These are phyloP conservation scores for Notolabrus celidotus DNA, from an alignment of 2,797 vertebrate species.

Conservation along the genomic window DNA sequence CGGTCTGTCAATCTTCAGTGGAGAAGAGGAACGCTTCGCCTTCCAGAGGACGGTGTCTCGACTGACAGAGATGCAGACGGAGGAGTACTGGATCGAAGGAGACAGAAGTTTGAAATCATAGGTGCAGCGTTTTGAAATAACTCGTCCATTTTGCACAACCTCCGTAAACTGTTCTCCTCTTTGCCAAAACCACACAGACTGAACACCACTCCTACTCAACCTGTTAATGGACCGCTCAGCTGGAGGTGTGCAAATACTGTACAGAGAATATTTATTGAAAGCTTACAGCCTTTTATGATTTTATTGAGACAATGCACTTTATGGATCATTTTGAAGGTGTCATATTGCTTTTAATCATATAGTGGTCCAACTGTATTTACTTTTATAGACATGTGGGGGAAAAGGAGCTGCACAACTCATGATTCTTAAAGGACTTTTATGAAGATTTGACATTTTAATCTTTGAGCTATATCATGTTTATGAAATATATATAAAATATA, in stretches of 20 bases:
- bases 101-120: constrained; percentile 84
- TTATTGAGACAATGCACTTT: constrained; percentile 77
- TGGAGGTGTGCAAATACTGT: constrained; percentile 24
- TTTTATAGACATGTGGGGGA: constrained; percentile 16
- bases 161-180: constrained; percentile 13
- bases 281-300: constrained; percentile 54
- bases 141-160: neutral
- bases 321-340: constrained; percentile 38
- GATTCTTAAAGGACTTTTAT: constrained; percentile 16
- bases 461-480: constrained; percentile 11
- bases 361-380: constrained; percentile 36
- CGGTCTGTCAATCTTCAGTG: constrained; percentile 94
- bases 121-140: constrained; percentile 32
- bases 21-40: constrained; percentile 95
- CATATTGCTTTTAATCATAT: constrained; percentile 40
- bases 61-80: constrained; percentile 98
- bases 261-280: constrained; percentile 70
- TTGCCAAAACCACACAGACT: constrained; percentile 41
- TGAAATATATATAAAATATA: constrained; percentile 2
- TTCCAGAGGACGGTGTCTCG: constrained; percentile 96
- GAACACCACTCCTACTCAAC: constrained; percentile 40
- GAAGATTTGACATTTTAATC: constrained; percentile 46
- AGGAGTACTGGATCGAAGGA: constrained; percentile 94
- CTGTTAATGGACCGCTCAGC: constrained; percentile 12
- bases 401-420: constrained; percentile 15